Evolutionary conservation across 2,113 vertebrate species (phyloP).

Genomic region (Pomatostomus ruficeps): DNA sequence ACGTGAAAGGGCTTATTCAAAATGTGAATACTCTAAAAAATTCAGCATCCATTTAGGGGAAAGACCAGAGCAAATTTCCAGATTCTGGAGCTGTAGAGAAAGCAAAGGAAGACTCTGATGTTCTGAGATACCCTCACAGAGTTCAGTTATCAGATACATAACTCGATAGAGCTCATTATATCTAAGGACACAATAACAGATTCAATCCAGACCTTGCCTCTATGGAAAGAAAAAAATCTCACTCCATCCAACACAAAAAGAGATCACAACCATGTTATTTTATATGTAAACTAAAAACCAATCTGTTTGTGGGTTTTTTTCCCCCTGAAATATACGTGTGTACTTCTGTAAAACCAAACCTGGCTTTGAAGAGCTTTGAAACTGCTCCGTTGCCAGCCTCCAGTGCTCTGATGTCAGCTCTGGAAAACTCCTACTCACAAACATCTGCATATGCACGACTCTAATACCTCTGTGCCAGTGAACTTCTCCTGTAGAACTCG

Average conservation of each 20-base stretch:
- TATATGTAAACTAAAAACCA: not conserved
- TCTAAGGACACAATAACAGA: not conserved
- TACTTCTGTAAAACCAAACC: not conserved
- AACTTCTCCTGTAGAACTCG: not conserved
- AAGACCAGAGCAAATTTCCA: not conserved
- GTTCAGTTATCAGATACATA: not conserved
- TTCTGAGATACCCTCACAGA: too few relatives aligned
- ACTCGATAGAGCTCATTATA: not conserved
- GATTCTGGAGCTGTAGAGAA: not conserved
- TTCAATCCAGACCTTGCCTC: not conserved
- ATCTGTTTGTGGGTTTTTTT: rapidly evolving
- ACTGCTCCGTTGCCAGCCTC: not conserved
- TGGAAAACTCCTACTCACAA: rapidly evolving
- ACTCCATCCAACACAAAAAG: not conserved
- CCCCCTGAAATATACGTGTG: rapidly evolving
- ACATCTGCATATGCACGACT: not conserved
- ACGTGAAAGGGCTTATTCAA: not conserved
- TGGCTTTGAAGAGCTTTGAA: not conserved
- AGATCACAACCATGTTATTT: not conserved
- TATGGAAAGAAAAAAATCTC: not conserved
- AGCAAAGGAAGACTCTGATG: not conserved
- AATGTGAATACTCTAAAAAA: not conserved
- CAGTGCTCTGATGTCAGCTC: not conserved
- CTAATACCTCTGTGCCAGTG: not conserved
- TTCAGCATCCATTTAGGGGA: not conserved